A percentile compares a stretch with the other conserved stretches of the same genome.
Conservation (phyloP, 2,797 vertebrate species). For the Manis pentadactyla region DNA sequence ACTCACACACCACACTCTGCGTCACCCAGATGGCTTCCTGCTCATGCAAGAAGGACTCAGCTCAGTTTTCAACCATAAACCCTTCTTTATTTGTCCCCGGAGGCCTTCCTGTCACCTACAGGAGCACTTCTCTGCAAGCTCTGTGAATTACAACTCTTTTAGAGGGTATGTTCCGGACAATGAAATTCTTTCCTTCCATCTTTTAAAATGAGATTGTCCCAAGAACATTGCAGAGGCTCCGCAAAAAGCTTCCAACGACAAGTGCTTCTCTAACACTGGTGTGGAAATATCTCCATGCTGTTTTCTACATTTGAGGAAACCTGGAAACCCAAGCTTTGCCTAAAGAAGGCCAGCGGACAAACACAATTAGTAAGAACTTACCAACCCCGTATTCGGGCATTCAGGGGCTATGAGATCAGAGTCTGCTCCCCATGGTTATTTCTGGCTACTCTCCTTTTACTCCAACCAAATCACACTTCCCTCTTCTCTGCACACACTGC, state of each 20-base stretch:
- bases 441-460: neutral
- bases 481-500: neutral
- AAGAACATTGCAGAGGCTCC: neutral
- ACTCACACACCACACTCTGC: constrained; percentile 47
- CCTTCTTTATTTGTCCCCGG: constrained; percentile 64
- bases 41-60: constrained; percentile 72
- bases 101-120: constrained; percentile 70
- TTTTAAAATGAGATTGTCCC: constrained; percentile 68
- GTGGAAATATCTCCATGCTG: neutral
- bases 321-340: neutral
- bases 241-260: neutral
- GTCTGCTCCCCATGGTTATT: neutral
- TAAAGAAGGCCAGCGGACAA: neutral
- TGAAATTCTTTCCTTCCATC: constrained; percentile 61
- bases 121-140: neutral
- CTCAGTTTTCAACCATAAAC: constrained; percentile 57
- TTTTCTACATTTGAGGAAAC: neutral
- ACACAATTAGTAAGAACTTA: neutral
- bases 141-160: constrained; percentile 66
- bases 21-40: constrained; percentile 75
- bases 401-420: neutral
- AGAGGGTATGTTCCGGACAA: constrained; percentile 67
- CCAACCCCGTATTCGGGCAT: neutral
- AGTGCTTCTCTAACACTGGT: neutral
- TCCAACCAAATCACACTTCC: neutral